phyloP scores from a whole-genome alignment of 1,140 invertebrate species.

The Tribolium castaneum region DNA sequence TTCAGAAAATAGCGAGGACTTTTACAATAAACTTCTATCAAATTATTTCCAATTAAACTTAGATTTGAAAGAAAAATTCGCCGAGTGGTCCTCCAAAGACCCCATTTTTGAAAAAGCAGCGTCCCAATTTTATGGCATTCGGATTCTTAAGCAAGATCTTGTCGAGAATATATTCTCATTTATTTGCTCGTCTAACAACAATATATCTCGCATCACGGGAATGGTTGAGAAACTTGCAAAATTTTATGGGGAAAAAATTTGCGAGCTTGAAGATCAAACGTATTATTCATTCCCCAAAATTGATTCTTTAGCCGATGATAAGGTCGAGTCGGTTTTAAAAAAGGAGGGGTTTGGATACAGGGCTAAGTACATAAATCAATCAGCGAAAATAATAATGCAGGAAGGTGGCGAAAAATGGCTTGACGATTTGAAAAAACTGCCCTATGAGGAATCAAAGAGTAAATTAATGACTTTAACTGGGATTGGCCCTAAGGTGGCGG shows the following conservation, averaged over 20 bases:
- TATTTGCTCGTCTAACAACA: conserved; percentile 98
- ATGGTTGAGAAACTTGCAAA: conserved; percentile 93
- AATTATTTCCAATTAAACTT: conserved; percentile 80
- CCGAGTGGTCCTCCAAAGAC: conserved; percentile 81
- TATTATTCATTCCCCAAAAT: conserved; percentile 89
- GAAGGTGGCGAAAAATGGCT: conserved; percentile 81
- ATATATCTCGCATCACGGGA: conserved; percentile 88
- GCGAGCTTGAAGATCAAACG: conserved; percentile 70
- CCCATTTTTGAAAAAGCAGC: conserved; percentile 77
- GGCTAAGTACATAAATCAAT: conserved; percentile 84
- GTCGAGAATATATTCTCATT: conserved; percentile 95
- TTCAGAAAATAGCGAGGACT: conserved; percentile 53
- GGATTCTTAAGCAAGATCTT: conserved; percentile 92
- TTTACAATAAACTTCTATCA: conserved; percentile 67
- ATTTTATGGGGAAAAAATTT: conserved; percentile 84
- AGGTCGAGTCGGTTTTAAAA: conserved; percentile 79
- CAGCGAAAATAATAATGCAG: conserved; percentile 75
- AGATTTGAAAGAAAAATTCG: conserved; percentile 76
- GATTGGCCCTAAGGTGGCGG: conserved; percentile 95
- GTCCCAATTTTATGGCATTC: conserved; percentile 81
- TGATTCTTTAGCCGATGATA: conserved; percentile 69
- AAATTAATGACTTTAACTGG: conserved; percentile 84
- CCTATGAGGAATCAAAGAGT: conserved; percentile 79
- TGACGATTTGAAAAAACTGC: conserved; percentile 70
- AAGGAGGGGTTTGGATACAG: conserved; percentile 92